Percentiles rank a stretch among this genome's conserved stretches.
Conservation (phyloP, 2,888 invertebrate genomes). For the Agonum fuliginosum region DNA sequence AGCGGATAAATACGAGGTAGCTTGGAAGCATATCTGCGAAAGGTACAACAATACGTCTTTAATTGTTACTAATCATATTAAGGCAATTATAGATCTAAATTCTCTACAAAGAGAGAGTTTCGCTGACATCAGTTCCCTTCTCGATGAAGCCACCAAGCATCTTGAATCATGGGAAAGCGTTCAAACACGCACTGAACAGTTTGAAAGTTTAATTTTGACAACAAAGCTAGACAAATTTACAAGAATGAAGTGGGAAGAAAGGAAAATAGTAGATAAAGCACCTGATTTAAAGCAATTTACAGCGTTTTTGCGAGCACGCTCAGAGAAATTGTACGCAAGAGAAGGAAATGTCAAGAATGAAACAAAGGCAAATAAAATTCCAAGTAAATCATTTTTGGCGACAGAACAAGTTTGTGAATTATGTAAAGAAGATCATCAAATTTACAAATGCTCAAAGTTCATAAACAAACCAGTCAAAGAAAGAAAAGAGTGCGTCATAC, state of each 20-base stretch:
- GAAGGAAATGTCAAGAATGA: too few relatives aligned
- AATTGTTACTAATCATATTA: conserved; percentile 12
- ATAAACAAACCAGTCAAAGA: background rate
- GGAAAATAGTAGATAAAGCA: background rate
- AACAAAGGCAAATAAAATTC: background rate
- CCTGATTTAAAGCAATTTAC: background rate
- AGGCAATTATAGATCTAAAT: background rate
- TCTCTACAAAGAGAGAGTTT: conserved; percentile 2
- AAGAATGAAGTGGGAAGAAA: conserved; percentile 13
- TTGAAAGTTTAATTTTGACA: conserved; percentile 14
- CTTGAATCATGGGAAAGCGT: background rate
- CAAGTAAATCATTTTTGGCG: background rate
- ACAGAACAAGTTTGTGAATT: background rate
- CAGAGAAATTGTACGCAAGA: too few relatives aligned
- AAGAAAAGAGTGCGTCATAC: conserved; percentile 3
- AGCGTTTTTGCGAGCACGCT: background rate
- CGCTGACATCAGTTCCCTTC: conserved; percentile 9
- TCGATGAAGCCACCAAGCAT: conserved; percentile 13
- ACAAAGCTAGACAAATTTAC: conserved; percentile 1
- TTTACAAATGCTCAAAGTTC: background rate
- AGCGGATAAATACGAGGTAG: conserved; percentile 14
- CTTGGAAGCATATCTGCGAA: conserved; percentile 9
- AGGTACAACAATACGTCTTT: conserved; percentile 6
- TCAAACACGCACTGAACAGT: background rate
- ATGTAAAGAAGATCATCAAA: conserved; percentile 4